These are phyloP conservation scores for Mastigias papua DNA, from an alignment of 30 jellyfish, hydroid and myxozoan genomes.

Conservation along the genomic window DNA sequence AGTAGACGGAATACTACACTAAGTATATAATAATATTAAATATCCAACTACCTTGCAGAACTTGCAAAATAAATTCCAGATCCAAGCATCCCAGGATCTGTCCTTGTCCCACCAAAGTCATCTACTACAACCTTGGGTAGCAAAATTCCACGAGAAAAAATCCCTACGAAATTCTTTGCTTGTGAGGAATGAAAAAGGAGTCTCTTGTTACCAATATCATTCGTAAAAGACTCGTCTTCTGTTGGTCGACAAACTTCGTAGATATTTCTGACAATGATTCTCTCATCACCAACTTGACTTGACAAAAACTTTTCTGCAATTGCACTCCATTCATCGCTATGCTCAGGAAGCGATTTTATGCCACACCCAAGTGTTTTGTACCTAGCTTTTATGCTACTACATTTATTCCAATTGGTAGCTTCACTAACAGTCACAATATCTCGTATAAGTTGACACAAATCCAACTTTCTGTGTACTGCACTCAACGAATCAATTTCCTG, in stretches of 20 bases:
- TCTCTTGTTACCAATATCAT: constrained; percentile 27
- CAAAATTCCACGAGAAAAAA: constrained; percentile 89
- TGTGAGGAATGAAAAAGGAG: constrained; percentile 88
- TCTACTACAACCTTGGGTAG: constrained; percentile 93
- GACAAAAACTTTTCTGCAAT: constrained; percentile 21
- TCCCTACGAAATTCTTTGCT: constrained; percentile 93
- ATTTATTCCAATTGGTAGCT: constrained; percentile 79
- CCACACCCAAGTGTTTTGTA: constrained; percentile 79
- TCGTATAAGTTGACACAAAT: constrained; percentile 87
- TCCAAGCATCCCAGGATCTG: constrained; percentile 98
- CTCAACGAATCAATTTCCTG: constrained; percentile 20
- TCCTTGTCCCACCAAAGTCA: constrained; percentile 90
- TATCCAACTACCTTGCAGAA: constrained; percentile 83
- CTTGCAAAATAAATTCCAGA: constrained; percentile 93
- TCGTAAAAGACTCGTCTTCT: constrained; percentile 55
- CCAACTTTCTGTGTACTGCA: constrained; percentile 61
- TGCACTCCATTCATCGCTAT: background rate
- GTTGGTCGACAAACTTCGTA: constrained; percentile 69
- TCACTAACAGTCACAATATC: constrained; percentile 87
- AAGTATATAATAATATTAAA: too few relatives aligned
- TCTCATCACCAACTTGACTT: constrained; percentile 40
- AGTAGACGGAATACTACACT: too few relatives aligned
- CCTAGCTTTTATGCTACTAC: constrained; percentile 65
- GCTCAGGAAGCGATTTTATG: constrained; percentile 26
- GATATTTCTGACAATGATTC: constrained; percentile 40